Conservation (phyloP, 2,888 invertebrate species). For the Lysandra coridon region DNA sequence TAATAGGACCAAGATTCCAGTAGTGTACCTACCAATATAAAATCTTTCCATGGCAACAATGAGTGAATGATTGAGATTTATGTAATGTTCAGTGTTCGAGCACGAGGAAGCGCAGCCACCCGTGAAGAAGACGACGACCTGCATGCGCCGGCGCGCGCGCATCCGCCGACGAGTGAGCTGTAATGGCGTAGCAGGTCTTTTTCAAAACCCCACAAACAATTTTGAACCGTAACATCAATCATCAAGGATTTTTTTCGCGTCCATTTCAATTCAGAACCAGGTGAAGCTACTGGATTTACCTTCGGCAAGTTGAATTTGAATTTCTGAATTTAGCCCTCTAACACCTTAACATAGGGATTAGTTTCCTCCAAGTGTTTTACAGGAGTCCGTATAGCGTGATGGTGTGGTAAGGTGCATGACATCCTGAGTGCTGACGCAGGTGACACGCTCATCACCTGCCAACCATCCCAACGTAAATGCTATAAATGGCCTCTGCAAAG, state of each 20-base stretch:
- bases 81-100: conserved; percentile 8
- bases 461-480: conserved; percentile 27
- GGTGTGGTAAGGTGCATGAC: conserved; percentile 59
- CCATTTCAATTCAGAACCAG: not conserved
- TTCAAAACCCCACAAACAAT: not conserved
- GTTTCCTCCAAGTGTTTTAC: conserved; percentile 39
- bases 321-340: not conserved
- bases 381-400: not conserved
- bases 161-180: conserved; percentile 57
- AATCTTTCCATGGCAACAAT: not conserved
- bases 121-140: conserved; percentile 58
- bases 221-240: not conserved
- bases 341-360: not conserved
- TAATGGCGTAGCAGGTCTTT: conserved; percentile 8
- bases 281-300: not conserved
- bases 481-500: conserved; percentile 7
- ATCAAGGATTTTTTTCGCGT: not conserved
- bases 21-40: not conserved
- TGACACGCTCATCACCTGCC: conserved; percentile 40
- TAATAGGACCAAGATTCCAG: not conserved
- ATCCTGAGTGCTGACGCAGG: conserved; percentile 47
- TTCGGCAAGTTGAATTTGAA: too few species aligned
- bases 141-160: conserved; percentile 65
- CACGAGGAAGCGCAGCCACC: conserved; percentile 35
- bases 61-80: conserved; percentile 18